Percentiles rank a stretch among this genome's conserved stretches.
These are phyloP conservation scores for Nemapogon koenigi DNA, from an alignment of 2,888 invertebrate species.

Conservation along the genomic window DNA sequence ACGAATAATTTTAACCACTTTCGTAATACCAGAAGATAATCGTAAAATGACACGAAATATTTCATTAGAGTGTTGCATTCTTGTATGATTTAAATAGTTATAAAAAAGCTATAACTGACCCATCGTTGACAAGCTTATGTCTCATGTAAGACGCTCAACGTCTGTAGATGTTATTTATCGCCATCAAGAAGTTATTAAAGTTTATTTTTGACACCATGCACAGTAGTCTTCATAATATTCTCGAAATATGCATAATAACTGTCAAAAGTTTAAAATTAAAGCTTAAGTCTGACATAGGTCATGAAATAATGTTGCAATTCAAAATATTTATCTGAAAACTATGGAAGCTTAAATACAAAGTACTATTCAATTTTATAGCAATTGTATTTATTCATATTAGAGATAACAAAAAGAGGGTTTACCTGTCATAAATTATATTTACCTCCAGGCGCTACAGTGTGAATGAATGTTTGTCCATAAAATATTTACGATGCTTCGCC, in stretches of 20 bases:
- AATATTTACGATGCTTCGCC: slow-evolving; percentile 35
- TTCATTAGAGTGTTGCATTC: no score
- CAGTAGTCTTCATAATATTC: slow-evolving; percentile 8
- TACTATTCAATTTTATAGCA: no score
- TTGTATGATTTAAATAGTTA: slow-evolving; percentile 35
- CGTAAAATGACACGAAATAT: no score
- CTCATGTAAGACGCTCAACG: slow-evolving; percentile 35
- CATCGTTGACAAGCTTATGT: slow-evolving; percentile 41
- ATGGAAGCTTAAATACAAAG: no score
- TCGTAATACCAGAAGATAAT: no score
- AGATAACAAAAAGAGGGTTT: no score
- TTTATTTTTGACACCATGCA: slow-evolving; percentile 13
- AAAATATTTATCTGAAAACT: no score
- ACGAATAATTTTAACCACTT: no score
- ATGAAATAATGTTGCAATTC: no score
- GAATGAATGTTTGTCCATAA: slow-evolving; percentile 23
- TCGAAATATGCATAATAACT: slow-evolving; percentile 8
- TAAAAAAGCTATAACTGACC: slow-evolving; percentile 37
- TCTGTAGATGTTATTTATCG: slow-evolving; percentile 27
- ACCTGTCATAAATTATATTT: slow-evolving; percentile 3
- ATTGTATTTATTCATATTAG: no score
- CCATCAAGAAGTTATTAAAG: slow-evolving; percentile 27
- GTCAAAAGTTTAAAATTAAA: no score
- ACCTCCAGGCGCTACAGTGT: slow-evolving; percentile 10
- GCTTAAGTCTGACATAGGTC: no score